phyloP scores from a whole-genome alignment of 2,113 vertebrate genomes.

The Lepus americanus region DNA sequence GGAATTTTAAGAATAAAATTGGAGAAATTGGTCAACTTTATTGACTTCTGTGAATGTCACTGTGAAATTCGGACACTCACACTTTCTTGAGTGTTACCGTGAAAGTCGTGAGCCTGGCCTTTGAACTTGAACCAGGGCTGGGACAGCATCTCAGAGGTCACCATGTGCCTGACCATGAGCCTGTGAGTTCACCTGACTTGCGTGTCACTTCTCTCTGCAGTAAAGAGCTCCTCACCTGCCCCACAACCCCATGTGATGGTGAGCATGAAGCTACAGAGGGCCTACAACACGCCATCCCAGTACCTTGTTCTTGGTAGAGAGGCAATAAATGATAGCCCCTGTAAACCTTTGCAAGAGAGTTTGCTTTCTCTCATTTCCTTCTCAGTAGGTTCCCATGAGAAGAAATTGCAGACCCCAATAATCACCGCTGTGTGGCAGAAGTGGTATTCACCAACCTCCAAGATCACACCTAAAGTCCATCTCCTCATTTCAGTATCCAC shows the following conservation, averaged over 20 bases:
- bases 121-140: background rate
- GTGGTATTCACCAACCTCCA: background rate
- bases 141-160: accelerated
- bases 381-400: background rate
- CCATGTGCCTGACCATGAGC: background rate
- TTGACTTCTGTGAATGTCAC: background rate
- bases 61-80: background rate
- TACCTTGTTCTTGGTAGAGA: background rate
- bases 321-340: too few relatives aligned
- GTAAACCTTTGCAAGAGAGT: too few relatives aligned
- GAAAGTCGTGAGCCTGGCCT: background rate
- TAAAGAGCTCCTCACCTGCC: background rate
- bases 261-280: background rate
- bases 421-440: background rate
- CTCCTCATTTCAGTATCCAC: background rate
- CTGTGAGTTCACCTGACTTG: background rate
- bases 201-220: too few relatives aligned
- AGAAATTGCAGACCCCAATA: background rate
- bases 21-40: background rate
- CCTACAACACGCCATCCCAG: accelerated
- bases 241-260: background rate
- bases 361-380: background rate
- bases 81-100: background rate
- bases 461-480: background rate
- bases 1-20: background rate